Base-by-base conservation (phyloP, 2,888 invertebrate species). In the Caenorhabditis sp. region DNA sequence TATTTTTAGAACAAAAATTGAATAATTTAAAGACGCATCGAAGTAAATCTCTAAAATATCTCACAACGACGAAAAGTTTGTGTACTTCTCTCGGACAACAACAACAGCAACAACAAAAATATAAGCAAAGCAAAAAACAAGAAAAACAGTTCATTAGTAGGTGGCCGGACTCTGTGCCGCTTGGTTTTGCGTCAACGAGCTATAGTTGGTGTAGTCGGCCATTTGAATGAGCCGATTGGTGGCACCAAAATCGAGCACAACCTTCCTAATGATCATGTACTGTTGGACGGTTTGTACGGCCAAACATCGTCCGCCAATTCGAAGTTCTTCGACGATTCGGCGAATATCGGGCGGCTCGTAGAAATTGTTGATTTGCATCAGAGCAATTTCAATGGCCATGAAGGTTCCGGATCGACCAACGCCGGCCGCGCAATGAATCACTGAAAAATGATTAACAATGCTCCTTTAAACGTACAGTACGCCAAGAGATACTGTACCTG, bases 361-460 rank as follows among this genome's bases (percentile, higher is more conserved):
- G 58, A 38, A 56, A 26, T 52, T 60, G 54, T 69, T 54, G 26
- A 68, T 73, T 23, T 59, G 54, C 58, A 58, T 58, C 21, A 73
- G 43, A 8, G 73, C 69, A 58, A 74, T 66, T 38, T 74, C 69
- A 38, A 74, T 54, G 7, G 73, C 69, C 59, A 70, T 58, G 20
- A 76, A 54, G 1, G 71, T 71, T 26, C 71, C 76, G 3, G 66
- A 67, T 52, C 76, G 36, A 49, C 76, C 76, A 23, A 76, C 70
- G 7, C 76, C 76, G 14, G 76, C 76, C 20, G 76, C 68, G 43
- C 76, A 76, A 60, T 76, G 76, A 49, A 76, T 72, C 0, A 76
- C 25, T 7, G 70, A 62, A n/a, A n/a, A n/a, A n/a, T n/a, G n/a
- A n/a, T n/a, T n/a, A n/a, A n/a, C n/a, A n/a, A n/a, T n/a, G n/a